Base-by-base conservation (phyloP, 2,888 invertebrate genomes). In the Dastarcus helophoroides region DNA sequence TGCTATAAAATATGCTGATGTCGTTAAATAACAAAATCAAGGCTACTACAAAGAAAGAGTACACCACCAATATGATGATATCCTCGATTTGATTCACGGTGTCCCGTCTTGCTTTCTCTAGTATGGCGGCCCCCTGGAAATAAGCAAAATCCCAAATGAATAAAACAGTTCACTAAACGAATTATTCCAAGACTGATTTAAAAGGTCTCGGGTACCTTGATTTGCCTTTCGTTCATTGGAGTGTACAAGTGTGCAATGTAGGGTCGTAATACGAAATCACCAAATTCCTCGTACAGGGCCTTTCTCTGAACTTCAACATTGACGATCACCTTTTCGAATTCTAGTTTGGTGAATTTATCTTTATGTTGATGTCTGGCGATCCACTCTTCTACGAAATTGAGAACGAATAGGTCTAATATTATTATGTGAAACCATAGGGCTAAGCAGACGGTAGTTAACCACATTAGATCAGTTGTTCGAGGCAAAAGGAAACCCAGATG, bases 241-340 rank as follows among this genome's bases (percentile, higher is more conserved):
- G 7, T 21, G 23, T 35, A 35, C 16, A 35, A 7, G 4, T 27
- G 35, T 4, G 11, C 11, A 9, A 35, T 13, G 14, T 28, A 24
- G 3, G 35, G 31, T 14, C 35, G 21, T 11, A 19, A 35, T 14
- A 35, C 24, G 17, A 31, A 26, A 6, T 12, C 14, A 14, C 35
- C 35, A 13, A 35, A 15, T 4, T 22, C 13, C 22, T 31, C 12
- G 17, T 35, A 35, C 9, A 35, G 9, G 6, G 13, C 6, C 11
- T 16, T 22, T 14, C 31, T 22, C 13, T 35, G 35, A 3, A 12
- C n/a, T 13, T 35, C 31, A 9, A 31, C 17, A 9, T 24, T 30
- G 4, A 7, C 13, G n/a, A 31, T 14, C 2, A 31, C 21, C 14
- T 30, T 31, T 7, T 31, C 31, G 14, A 12, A 35, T 14, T 35